Conservation (phyloP, 64 coral and sea anemone genomes). For the Actinia tenebrosa region DNA sequence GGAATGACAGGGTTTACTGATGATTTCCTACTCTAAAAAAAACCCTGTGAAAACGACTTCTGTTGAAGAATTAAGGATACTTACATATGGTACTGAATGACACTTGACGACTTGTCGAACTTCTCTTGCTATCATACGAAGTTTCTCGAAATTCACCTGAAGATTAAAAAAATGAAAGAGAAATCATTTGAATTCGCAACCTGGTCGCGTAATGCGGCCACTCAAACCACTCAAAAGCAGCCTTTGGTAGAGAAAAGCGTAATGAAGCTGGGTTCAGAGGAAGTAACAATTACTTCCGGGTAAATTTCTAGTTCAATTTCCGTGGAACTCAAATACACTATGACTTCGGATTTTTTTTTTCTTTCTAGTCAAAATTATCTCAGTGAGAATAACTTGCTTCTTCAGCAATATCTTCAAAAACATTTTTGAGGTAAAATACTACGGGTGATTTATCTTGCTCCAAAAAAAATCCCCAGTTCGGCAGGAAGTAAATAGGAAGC, state of each 20-base stretch:
- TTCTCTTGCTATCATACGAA: slow-evolving; percentile 86
- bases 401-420: not conserved
- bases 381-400: not conserved
- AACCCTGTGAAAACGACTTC: too few species aligned
- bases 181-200: not conserved
- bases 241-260: not conserved
- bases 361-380: not conserved
- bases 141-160: slow-evolving; percentile 90
- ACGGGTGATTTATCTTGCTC: not conserved
- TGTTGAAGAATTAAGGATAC: slow-evolving; percentile 10
- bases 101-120: slow-evolving; percentile 78
- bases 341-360: not conserved
- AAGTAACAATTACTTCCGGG: too few species aligned
- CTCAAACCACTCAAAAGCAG: too few species aligned
- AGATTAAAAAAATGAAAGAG: not conserved
- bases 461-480: not conserved
- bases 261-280: too few species aligned
- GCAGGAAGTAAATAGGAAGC: not conserved
- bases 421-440: not conserved
- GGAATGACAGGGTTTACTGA: not conserved
- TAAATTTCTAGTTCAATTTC: not conserved
- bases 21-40: not conserved
- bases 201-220: too few species aligned
- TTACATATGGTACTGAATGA: slow-evolving; percentile 80
- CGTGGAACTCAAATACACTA: not conserved